These are phyloP conservation scores for Champsocephalus gunnari DNA, from an alignment of 2,797 vertebrate genomes.

Conservation along the genomic window DNA sequence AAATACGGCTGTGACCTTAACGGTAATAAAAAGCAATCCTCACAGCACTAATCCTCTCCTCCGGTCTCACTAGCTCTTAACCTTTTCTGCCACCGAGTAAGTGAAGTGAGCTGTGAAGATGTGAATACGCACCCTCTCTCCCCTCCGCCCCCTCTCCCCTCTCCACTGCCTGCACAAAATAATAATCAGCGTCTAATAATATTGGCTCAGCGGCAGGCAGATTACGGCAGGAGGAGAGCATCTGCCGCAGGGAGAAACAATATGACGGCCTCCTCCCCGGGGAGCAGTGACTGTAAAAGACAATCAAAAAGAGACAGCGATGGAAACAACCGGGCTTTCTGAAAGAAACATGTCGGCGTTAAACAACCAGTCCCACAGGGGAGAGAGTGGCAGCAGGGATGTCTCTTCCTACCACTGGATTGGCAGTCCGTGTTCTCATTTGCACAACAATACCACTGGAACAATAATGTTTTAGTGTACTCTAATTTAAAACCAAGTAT, in stretches of 20 bases:
- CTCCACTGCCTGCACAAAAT: constrained; percentile 16
- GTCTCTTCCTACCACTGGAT: constrained; percentile 23
- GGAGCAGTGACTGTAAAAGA: constrained; percentile 78
- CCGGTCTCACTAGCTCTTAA: constrained; percentile 75
- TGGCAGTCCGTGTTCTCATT: constrained; percentile 45
- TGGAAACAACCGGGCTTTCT: constrained; percentile 63
- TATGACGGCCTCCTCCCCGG: constrained; percentile 72
- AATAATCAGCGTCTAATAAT: constrained; percentile 71
- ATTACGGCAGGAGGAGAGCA: constrained; percentile 75
- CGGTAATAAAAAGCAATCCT: constrained; percentile 81
- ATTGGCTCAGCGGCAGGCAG: constrained; percentile 77
- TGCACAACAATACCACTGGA: constrained; percentile 14
- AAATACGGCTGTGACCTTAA: constrained; percentile 82
- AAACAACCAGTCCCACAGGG: constrained; percentile 57
- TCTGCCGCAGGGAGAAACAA: constrained; percentile 81
- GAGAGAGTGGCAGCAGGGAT: constrained; percentile 13
- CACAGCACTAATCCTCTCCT: constrained; percentile 76
- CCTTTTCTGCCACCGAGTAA: constrained; percentile 71
- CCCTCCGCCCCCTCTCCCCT: neutral
- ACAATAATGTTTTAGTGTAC: constrained; percentile 17
- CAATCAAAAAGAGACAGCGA: constrained; percentile 72
- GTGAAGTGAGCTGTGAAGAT: constrained; percentile 62
- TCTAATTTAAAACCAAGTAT: constrained; percentile 14
- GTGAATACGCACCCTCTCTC: constrained; percentile 44
- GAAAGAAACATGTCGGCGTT: constrained; percentile 63